A percentile compares a stretch with the other conserved stretches of the same genome.
phyloP scores from a whole-genome alignment of 2,113 vertebrate species.

The Emydura subglobosa region DNA sequence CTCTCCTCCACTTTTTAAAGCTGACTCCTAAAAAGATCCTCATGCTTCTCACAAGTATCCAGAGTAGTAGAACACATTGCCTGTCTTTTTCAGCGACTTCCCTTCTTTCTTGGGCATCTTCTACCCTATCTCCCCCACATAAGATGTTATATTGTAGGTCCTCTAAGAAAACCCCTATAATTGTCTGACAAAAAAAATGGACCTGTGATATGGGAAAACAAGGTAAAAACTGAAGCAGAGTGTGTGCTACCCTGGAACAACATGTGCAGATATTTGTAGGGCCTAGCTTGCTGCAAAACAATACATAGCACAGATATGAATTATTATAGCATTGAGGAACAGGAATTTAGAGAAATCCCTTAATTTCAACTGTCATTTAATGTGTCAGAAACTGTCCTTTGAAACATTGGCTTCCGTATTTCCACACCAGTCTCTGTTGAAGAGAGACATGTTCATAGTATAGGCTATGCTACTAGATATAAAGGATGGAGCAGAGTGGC shows the following conservation, averaged over 20 bases:
- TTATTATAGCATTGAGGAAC: background rate
- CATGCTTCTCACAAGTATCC: background rate
- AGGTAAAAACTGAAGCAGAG: background rate
- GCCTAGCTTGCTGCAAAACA: background rate
- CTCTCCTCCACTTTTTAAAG: background rate
- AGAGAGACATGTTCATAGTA: background rate
- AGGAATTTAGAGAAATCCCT: background rate
- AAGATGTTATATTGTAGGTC: background rate
- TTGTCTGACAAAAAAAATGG: background rate
- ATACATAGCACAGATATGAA: background rate
- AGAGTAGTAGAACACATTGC: background rate
- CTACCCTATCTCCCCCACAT: background rate
- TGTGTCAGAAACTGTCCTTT: background rate
- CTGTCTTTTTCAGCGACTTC: too few relatives aligned
- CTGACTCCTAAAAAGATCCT: background rate
- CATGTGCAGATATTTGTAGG: background rate
- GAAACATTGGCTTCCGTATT: background rate
- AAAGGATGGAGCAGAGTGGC: background rate
- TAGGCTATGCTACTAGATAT: background rate
- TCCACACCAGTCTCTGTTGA: background rate
- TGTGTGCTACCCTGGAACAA: background rate
- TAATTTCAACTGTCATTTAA: background rate
- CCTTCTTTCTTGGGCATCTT: background rate
- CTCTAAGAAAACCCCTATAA: background rate
- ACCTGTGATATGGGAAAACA: background rate